Evolutionary conservation across 2,797 vertebrate genomes (phyloP), one percentile per base, ranked within the genome.

Genomic region (Acrossocheilus wenchowensis): DNA sequence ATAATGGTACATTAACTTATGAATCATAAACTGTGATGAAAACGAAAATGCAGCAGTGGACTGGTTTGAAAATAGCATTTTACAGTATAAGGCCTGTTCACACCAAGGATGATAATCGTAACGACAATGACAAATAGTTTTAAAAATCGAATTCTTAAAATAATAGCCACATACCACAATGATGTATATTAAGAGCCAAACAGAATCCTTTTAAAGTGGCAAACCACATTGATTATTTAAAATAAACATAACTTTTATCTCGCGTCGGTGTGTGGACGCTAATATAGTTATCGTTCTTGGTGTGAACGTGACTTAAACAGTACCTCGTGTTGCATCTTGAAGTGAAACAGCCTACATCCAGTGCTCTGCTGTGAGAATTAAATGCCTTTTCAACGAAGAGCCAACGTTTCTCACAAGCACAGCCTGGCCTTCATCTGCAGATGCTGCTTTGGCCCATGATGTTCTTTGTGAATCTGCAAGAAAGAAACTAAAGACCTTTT

Each of bases 401-500:
- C 1, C 26, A 34, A 14, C 6, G 4, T 48, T 74, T 64, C 36
- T 21, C 21, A 41, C 12, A 79, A 79, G 36, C 36, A 41, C 62
- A 30, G 23, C 5, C 34, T 52, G 85, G 39, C 54, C 57, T 81
- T 81, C 54, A 39, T 50, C 57, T 66, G 78, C 54, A 74, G 60
- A 74, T 36, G 34, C 43, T 81, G 34, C 45, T 26, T 64, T 21
- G 78, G 66, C 39, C 26, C 15, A n/a, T 39, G 12, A 17, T 6
- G 21, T 57, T 81, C 11, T 36, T 39, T 62, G 66, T 81, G 77
- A 50, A 11, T 64, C 54, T 54, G 17, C 12, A 78, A 78, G 19
- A 21, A 72, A 62, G 26, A 68, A 78, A 73, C 69, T 82, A 21
- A 71, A 57, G 43, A 57, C 39, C 41, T 62, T 85, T 54, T 78